These are phyloP conservation scores for Melanophora roralis DNA, from an alignment of 2,888 invertebrate genomes.

Conservation along the genomic window DNA sequence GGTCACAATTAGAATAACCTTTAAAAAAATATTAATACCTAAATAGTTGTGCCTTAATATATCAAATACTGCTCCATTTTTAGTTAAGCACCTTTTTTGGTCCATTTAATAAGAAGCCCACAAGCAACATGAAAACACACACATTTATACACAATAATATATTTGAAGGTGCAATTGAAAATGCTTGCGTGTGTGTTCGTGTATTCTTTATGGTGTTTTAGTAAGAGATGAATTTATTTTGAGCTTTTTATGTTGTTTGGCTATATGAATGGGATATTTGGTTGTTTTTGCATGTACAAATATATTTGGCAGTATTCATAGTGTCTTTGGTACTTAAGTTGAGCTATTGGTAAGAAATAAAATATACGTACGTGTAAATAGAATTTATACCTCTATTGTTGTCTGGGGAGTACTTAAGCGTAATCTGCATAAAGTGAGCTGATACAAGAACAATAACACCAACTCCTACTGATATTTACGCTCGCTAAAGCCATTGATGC, in stretches of 20 bases:
- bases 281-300: slow-evolving; percentile 21
- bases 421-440: slow-evolving; percentile 72
- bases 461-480: slow-evolving; percentile 38
- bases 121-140: slow-evolving; percentile 13
- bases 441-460: slow-evolving; percentile 39
- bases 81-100: slow-evolving; percentile 52
- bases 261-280: slow-evolving; percentile 32
- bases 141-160: background rate
- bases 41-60: background rate
- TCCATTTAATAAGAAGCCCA: slow-evolving; percentile 56
- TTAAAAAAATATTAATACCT: background rate
- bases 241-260: slow-evolving; percentile 49
- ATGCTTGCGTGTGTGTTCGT: background rate
- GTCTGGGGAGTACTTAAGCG: slow-evolving; percentile 74
- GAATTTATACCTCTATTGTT: slow-evolving; percentile 75
- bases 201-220: slow-evolving; percentile 24
- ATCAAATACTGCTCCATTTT: slow-evolving; percentile 36
- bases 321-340: slow-evolving; percentile 61
- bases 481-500: slow-evolving; percentile 24
- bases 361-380: slow-evolving; percentile 75
- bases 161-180: background rate
- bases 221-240: slow-evolving; percentile 54
- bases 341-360: slow-evolving; percentile 70
- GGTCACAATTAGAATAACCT: background rate
- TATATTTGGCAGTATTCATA: slow-evolving; percentile 11